Base-by-base conservation (phyloP, 2,113 vertebrate genomes). In the Prionailurus bengalensis region DNA sequence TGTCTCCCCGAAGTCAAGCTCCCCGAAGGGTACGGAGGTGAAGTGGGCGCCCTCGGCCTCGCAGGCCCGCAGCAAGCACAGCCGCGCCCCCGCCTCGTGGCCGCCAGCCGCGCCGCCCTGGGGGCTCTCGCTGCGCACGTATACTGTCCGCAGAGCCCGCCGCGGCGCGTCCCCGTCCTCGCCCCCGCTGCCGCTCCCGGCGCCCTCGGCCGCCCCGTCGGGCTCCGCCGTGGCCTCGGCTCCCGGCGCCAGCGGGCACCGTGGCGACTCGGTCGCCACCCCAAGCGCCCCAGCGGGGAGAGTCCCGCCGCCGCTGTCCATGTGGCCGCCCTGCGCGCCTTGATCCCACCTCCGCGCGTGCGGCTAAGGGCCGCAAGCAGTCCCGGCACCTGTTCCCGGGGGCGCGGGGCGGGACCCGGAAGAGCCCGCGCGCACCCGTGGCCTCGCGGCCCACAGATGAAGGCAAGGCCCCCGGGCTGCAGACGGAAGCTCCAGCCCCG, bases 1-100 rank as follows among this genome's bases (percentile, higher is more conserved):
- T 0, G 99, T 99, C 96, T 99, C 99, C 17, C 99, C 99, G 76
- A 99, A 99, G 98, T 99, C 99, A 81, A 99, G 98, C 74, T 99
- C 98, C 1, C 99, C 99, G 87, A 99, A 99, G 81, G 99, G 99
- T 70, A 99, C 98, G 0, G 98, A 99, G 97, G 98, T 98, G n/a
- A 99, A 99, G 97, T 99, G 99, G 3, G 99, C 99, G 33, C 99
- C 99, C 97, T 99, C 99, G 0, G 99, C 98, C 97, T 99, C 99
- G 96, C 99, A 99, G 0, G 99, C 99, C 23, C 99, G 97, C 97
- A 98, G 99, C 66, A 99, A 98, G 81, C 99, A 99, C 94, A 99
- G 99, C 78, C 99, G 97, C 2, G 99, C 99, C 6, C 99, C 99
- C 6, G 98, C 99, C 97, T 99, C 99, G 0, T 98, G 99, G 96